Evolutionary conservation across 37 sponge, comb jelly and placozoan species (phyloP).

Genomic region (Beroe ovata): DNA sequence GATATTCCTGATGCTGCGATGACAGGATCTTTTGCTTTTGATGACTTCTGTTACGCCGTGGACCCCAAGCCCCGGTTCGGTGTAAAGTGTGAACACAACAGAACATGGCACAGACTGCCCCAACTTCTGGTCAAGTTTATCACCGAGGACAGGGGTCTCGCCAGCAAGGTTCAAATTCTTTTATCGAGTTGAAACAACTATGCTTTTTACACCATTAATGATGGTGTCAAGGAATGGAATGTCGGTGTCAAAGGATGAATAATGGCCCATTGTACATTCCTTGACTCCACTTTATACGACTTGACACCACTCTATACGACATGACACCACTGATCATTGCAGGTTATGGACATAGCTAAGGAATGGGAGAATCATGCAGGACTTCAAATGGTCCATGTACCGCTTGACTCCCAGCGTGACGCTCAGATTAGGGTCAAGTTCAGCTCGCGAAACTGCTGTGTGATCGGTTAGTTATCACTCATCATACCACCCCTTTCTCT

Average conservation of each 20-base stretch:
- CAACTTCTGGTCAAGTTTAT: slow-evolving; percentile 64
- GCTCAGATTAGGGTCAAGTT: slow-evolving; percentile 59
- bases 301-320: too few relatives aligned
- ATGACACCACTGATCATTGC: too few relatives aligned
- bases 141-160: slow-evolving; percentile 48
- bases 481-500: neutral
- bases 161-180: slow-evolving; percentile 58
- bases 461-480: slow-evolving; percentile 6
- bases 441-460: slow-evolving; percentile 39
- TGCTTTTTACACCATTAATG: neutral
- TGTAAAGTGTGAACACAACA: slow-evolving; percentile 38
- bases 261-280: too few relatives aligned
- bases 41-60: slow-evolving; percentile 58
- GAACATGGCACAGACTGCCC: slow-evolving; percentile 61
- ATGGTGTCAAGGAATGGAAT: too few relatives aligned
- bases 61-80: slow-evolving; percentile 59
- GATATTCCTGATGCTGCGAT: slow-evolving; percentile 63
- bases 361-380: slow-evolving; percentile 66
- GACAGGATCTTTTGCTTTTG: slow-evolving; percentile 61
- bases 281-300: too few relatives aligned
- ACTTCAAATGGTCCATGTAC: slow-evolving; percentile 12
- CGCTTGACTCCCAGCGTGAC: slow-evolving; percentile 13
- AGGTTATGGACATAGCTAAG: slow-evolving; percentile 62
- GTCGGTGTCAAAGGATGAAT: too few relatives aligned
- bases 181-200: too few relatives aligned